Evolutionary conservation across 1,140 invertebrate genomes (phyloP).

Genomic region (Teleogryllus occipitalis): DNA sequence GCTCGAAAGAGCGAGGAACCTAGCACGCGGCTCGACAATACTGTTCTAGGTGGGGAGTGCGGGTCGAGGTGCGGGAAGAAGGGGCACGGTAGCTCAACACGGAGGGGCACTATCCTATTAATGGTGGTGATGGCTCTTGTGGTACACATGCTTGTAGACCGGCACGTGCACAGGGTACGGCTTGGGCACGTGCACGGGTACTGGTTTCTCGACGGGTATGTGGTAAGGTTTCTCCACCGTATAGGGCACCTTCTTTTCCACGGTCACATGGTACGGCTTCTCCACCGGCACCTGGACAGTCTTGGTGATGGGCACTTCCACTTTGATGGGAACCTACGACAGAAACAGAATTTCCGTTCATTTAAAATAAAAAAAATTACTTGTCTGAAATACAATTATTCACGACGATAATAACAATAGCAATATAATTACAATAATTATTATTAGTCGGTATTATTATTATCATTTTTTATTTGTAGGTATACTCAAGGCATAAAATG

Average conservation of each 20-base stretch:
- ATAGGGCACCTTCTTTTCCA: slow-evolving; percentile 66
- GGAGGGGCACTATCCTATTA: background rate
- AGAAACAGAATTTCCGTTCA: background rate
- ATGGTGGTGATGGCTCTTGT: slow-evolving; percentile 3
- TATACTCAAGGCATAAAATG: no score
- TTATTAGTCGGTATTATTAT: no score
- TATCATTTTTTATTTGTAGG: no score
- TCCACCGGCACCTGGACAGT: slow-evolving; percentile 26
- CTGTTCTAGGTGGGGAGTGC: no score
- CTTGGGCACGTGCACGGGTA: slow-evolving; percentile 64
- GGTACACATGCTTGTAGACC: slow-evolving; percentile 69
- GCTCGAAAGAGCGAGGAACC: no score
- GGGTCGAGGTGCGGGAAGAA: no score
- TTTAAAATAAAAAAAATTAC: no score
- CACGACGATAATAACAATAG: no score
- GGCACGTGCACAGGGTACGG: slow-evolving; percentile 71
- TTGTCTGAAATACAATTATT: no score
- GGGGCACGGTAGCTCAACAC: no score
- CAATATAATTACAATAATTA: no score
- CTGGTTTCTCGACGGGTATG: slow-evolving; percentile 67
- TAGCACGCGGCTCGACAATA: no score
- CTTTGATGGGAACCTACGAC: slow-evolving; percentile 42
- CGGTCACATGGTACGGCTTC: slow-evolving; percentile 22
- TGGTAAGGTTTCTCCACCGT: slow-evolving; percentile 69
- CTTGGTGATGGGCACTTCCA: slow-evolving; percentile 49